These are phyloP conservation scores for Sebastes cheni DNA, from an alignment of 2,797 vertebrate species.

Conservation along the genomic window DNA sequence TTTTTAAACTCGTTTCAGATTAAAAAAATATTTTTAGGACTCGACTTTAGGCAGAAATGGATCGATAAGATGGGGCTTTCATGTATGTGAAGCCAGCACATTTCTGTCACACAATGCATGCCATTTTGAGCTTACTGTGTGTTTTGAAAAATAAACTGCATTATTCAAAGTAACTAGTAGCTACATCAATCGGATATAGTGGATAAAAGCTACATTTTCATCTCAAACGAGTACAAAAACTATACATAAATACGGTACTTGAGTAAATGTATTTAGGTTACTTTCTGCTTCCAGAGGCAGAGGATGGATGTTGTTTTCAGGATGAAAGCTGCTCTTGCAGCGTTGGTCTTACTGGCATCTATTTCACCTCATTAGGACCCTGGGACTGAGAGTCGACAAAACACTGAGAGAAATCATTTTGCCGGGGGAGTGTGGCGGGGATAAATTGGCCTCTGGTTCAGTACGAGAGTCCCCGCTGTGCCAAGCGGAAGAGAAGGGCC, in stretches of 20 bases:
- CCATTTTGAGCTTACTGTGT: not conserved
- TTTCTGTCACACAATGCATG: not conserved
- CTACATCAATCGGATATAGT: not conserved
- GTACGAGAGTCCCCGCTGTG: conserved; percentile 79
- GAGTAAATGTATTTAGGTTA: conserved; percentile 22
- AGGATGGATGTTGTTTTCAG: conserved; percentile 40
- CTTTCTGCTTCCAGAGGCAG: conserved; percentile 21
- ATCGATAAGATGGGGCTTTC: not conserved
- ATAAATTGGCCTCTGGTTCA: conserved; percentile 82
- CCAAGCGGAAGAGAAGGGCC: conserved; percentile 81
- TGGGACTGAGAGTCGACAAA: conserved; percentile 73
- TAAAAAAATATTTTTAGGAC: not conserved
- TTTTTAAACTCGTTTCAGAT: not conserved
- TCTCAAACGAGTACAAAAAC: not conserved
- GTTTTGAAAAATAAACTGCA: not conserved
- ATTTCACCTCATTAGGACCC: conserved; percentile 84
- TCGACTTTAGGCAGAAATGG: not conserved
- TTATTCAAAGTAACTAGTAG: not conserved
- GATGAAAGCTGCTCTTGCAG: conserved; percentile 58
- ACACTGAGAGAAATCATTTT: conserved; percentile 74
- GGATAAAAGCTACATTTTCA: not conserved
- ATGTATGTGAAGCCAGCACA: not conserved
- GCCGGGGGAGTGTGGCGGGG: conserved; percentile 67
- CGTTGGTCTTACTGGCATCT: conserved; percentile 74
- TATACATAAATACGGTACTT: not conserved